Conservation (phyloP, 1,140 invertebrate genomes). For the Musca domestica region DNA sequence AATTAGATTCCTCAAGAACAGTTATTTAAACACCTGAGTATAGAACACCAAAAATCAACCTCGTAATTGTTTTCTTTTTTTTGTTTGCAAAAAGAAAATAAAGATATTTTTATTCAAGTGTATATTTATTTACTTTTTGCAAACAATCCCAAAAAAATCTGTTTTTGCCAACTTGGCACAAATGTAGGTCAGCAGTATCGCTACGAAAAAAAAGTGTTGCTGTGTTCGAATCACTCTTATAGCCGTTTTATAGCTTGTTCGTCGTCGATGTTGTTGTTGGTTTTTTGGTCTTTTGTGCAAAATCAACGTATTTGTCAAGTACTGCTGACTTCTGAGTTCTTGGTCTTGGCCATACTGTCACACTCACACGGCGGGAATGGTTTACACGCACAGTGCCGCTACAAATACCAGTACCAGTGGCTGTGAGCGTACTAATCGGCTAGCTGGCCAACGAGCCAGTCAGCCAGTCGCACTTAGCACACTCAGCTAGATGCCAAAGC, state of each 20-base stretch:
- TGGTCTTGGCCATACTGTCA: slow-evolving; percentile 12
- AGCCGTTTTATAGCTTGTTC: too few relatives aligned
- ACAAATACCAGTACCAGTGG: neutral
- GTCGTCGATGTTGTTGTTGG: neutral
- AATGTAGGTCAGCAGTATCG: slow-evolving; percentile 14
- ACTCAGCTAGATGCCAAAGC: too few relatives aligned
- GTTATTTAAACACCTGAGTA: too few relatives aligned
- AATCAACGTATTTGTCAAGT: slow-evolving; percentile 12
- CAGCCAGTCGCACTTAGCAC: too few relatives aligned
- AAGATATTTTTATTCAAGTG: neutral
- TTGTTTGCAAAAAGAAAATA: neutral
- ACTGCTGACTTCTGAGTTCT: slow-evolving; percentile 18
- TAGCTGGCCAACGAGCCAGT: too few relatives aligned
- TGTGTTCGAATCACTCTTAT: neutral
- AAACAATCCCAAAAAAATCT: too few relatives aligned
- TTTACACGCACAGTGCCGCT: neutral
- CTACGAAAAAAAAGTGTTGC: neutral
- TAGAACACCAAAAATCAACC: neutral
- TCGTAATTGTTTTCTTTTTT: neutral
- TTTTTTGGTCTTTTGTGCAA: neutral
- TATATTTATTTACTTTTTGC: slow-evolving; percentile 3
- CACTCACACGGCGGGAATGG: neutral
- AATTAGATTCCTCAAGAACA: too few relatives aligned
- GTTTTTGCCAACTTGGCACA: slow-evolving; percentile 14
- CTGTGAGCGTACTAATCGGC: too few relatives aligned